Percentiles rank a stretch among this genome's conserved stretches.
Evolutionary conservation across 2,888 invertebrate species (phyloP).

Genomic region (Minunthozetes semirufus): DNA sequence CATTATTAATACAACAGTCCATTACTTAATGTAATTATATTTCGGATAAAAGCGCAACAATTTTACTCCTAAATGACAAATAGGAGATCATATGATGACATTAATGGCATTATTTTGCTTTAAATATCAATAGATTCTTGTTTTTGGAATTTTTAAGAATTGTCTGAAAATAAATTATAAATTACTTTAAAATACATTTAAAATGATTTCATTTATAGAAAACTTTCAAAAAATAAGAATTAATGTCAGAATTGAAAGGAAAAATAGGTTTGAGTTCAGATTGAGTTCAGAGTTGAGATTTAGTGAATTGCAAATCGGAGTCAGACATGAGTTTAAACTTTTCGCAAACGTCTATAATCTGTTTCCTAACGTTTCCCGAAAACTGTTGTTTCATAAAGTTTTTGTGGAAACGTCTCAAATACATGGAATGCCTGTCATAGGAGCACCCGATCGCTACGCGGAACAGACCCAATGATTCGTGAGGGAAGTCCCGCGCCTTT

Average conservation of each 20-base stretch:
- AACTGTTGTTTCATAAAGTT: constrained; percentile 11
- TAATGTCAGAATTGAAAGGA: not conserved
- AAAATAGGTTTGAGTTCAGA: not conserved
- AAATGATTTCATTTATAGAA: too few species aligned
- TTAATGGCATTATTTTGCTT: too few species aligned
- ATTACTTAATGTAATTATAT: too few species aligned
- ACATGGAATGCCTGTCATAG: not conserved
- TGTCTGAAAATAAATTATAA: too few species aligned
- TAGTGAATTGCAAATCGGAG: not conserved
- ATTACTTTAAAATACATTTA: too few species aligned
- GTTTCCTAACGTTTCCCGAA: not conserved
- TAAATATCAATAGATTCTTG: too few species aligned
- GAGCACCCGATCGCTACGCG: constrained; percentile 15
- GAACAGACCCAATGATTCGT: constrained; percentile 10
- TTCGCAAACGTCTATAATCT: not conserved
- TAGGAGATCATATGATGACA: too few species aligned
- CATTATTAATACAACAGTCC: too few species aligned
- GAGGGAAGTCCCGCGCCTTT: not conserved
- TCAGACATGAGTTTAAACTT: not conserved
- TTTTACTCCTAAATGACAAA: too few species aligned
- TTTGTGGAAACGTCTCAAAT: not conserved
- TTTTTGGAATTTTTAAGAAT: too few species aligned
- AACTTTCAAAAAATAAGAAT: too few species aligned
- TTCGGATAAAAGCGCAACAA: too few species aligned
- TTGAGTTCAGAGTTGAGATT: not conserved